Conservation (phyloP, 2,888 invertebrate genomes). For the Trileptium ribeirensis region DNA sequence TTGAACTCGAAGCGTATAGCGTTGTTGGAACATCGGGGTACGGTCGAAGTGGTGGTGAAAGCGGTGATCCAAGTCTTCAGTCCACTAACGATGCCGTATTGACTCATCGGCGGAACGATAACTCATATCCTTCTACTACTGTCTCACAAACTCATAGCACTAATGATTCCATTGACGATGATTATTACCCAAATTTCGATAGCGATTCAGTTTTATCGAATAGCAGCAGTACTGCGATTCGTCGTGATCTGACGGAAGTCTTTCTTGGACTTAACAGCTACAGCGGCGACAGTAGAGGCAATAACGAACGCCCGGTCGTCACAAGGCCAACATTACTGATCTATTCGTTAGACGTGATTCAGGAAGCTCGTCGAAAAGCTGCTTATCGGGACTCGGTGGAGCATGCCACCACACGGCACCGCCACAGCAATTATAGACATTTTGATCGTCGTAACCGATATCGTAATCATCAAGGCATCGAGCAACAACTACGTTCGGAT, state of each 20-base stretch:
- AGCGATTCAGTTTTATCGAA: background rate
- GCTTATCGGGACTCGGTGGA: slow-evolving; percentile 66
- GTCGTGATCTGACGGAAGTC: background rate
- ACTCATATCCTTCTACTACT: background rate
- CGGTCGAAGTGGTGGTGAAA: too few relatives aligned
- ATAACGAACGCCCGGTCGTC: background rate
- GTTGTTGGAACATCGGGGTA: background rate
- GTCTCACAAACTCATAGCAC: background rate
- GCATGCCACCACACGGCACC: slow-evolving; percentile 61
- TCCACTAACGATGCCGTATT: too few relatives aligned
- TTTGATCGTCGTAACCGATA: too few relatives aligned
- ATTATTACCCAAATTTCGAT: background rate
- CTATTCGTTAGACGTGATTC: background rate
- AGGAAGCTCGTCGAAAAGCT: background rate
- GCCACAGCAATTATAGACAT: background rate
- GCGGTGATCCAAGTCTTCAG: too few relatives aligned
- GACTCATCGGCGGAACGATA: background rate
- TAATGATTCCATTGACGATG: background rate
- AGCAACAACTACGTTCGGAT: background rate
- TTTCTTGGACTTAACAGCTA: background rate
- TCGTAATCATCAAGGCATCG: background rate
- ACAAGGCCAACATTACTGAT: background rate
- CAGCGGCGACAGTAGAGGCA: background rate
- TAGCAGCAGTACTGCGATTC: background rate
- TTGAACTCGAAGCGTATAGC: background rate